These are phyloP conservation scores for Vidua macroura DNA, from an alignment of 2,113 vertebrate species.

Conservation along the genomic window DNA sequence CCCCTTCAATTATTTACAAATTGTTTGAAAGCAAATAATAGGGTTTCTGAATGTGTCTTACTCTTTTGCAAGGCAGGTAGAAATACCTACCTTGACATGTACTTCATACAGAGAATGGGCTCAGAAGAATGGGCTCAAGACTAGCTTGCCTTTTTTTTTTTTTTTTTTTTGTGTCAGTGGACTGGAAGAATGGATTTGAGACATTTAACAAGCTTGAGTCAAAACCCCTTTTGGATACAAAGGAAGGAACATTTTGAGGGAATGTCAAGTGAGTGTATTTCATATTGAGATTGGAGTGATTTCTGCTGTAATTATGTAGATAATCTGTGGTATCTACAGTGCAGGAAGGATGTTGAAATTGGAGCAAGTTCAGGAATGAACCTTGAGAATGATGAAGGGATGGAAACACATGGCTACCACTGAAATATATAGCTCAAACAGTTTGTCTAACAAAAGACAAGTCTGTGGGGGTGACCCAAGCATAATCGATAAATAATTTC, in stretches of 20 bases:
- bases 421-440: neutral
- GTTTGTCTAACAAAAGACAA: neutral
- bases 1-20: neutral
- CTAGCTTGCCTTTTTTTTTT: neutral
- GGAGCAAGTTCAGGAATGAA: neutral
- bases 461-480: neutral
- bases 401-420: neutral
- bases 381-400: neutral
- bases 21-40: neutral
- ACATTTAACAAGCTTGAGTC: neutral
- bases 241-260: neutral
- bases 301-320: neutral
- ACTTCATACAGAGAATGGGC: accelerated
- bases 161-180: neutral
- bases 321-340: neutral
- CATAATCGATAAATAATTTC: constrained; percentile 8
- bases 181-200: neutral
- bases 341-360: neutral
- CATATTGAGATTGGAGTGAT: neutral
- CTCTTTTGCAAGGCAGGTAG: neutral
- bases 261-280: neutral
- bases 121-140: neutral
- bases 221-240: neutral
- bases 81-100: neutral
- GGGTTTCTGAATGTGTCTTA: neutral